Evolutionary conservation across 53 echinoderm and acorn worm species (phyloP).

Genomic region (Apostichopus leukothele): DNA sequence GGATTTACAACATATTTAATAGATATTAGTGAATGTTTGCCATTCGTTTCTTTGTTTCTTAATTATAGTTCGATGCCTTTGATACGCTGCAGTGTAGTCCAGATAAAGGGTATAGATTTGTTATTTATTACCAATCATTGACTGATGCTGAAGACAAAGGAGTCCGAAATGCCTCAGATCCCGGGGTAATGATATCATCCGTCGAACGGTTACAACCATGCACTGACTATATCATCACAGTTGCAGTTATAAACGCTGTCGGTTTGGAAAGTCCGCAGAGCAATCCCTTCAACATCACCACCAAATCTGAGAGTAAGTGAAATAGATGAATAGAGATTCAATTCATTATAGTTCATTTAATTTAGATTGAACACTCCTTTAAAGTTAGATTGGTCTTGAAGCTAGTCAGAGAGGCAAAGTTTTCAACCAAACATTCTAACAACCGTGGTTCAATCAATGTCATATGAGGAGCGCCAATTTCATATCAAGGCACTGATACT

Average conservation of each 20-base stretch:
- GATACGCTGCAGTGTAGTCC: slow-evolving; percentile 15
- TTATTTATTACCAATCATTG: slow-evolving; percentile 10
- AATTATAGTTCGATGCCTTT: background rate
- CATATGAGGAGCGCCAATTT: too few relatives aligned
- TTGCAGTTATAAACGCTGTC: slow-evolving; percentile 9
- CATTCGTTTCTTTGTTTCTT: background rate
- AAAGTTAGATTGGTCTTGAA: too few relatives aligned
- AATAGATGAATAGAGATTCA: too few relatives aligned
- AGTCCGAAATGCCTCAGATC: background rate
- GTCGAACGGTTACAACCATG: background rate
- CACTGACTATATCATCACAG: background rate
- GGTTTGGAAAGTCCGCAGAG: background rate
- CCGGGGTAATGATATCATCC: background rate
- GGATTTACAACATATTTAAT: background rate
- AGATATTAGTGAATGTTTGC: background rate
- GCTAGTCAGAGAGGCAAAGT: too few relatives aligned
- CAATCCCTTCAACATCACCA: background rate
- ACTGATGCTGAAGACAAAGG: background rate
- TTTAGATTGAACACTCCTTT: too few relatives aligned
- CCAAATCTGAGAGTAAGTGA: slow-evolving; percentile 26
- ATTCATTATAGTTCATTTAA: too few relatives aligned
- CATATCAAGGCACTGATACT: too few relatives aligned
- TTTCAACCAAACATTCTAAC: too few relatives aligned
- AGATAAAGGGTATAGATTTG: slow-evolving; percentile 11
- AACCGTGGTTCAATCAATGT: too few relatives aligned